These are phyloP conservation scores for Sitobion miscanthi DNA, from an alignment of 1,140 invertebrate species.

Conservation along the genomic window DNA sequence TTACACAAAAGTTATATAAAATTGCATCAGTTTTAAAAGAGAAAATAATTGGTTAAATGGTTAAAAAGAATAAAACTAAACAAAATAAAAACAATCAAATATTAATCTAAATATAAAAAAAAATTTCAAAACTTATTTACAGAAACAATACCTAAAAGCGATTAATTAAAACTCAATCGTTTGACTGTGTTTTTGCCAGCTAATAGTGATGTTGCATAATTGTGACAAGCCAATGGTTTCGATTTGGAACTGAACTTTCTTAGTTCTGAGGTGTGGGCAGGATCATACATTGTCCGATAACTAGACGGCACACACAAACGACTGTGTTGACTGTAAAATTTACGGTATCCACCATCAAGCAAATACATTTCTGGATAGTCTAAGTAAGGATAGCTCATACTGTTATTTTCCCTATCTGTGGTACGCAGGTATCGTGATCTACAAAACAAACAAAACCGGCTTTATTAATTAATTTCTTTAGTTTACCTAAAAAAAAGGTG, in stretches of 20 bases:
- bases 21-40: slow-evolving; percentile 49
- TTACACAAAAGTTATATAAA: slow-evolving; percentile 47
- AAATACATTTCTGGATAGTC: slow-evolving; percentile 95
- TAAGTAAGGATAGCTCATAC: slow-evolving; percentile 83
- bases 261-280: slow-evolving; percentile 75
- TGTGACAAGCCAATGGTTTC: slow-evolving; percentile 64
- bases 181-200: slow-evolving; percentile 53
- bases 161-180: slow-evolving; percentile 55
- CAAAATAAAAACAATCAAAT: slow-evolving; percentile 25
- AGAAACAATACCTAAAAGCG: background rate
- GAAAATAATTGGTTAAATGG: slow-evolving; percentile 44
- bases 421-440: slow-evolving; percentile 85
- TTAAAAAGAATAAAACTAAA: slow-evolving; percentile 47
- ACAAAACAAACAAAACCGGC: slow-evolving; percentile 61
- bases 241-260: slow-evolving; percentile 78
- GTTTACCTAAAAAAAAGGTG: background rate
- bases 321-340: slow-evolving; percentile 79
- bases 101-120: slow-evolving; percentile 11
- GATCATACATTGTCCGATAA: slow-evolving; percentile 82
- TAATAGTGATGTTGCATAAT: slow-evolving; percentile 32
- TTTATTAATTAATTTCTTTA: slow-evolving; percentile 5
- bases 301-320: slow-evolving; percentile 77
- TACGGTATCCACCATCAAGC: slow-evolving; percentile 92
- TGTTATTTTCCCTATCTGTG: slow-evolving; percentile 81
- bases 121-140: background rate